Base-by-base conservation (phyloP, 2,797 vertebrate genomes). In the Sebastes vulpes region DNA sequence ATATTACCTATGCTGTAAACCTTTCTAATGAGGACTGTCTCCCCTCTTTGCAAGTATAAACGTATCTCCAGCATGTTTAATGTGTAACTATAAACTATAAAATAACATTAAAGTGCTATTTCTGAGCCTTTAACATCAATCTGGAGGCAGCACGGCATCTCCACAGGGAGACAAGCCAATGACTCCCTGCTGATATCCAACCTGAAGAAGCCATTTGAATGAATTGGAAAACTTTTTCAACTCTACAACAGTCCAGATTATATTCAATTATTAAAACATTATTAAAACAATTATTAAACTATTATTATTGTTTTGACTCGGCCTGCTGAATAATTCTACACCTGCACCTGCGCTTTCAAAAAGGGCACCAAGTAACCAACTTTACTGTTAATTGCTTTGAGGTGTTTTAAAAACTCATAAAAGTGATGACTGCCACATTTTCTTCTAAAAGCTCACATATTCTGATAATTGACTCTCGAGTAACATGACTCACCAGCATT, bases 281-380 rank as follows among this genome's bases (percentile, higher is more conserved):
- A 70, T 69, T 60, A 32, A 59, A 74, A 35, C 23, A 74, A 63
- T 72, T 67, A 69, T 63, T 65, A 77, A 61, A 57, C 31, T 8
- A 25, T 28, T 31, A 25, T 75, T 75, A 25, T 48, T 74, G 50
- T 10, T 58, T 57, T 65, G 28, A 63, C 53, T 59, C 12, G 6
- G 3, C 16, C 9, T 60, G 26, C 54, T 74, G 7, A 85, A 77
- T 66, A 66, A 72, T 65, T 72, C 25, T 25, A 9, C 18, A 12
- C n/a, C 2, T 52, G 35, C 20, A 28, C 9, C 18, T 25, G 25
- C 21, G 23, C 16, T 25, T 38, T 75, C 1, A 26, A 46, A 42
- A 72, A 56, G 18, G 21, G 21, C 64, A n/a, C 9, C 2, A 6
- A 16, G 10, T n/a, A 4, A 66, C 8, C 31, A 46, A 48, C 25